A percentile compares a stretch with the other conserved stretches of the same genome.
Evolutionary conservation across 2,888 invertebrate genomes (phyloP).

Genomic region (Lapara coniferarum): DNA sequence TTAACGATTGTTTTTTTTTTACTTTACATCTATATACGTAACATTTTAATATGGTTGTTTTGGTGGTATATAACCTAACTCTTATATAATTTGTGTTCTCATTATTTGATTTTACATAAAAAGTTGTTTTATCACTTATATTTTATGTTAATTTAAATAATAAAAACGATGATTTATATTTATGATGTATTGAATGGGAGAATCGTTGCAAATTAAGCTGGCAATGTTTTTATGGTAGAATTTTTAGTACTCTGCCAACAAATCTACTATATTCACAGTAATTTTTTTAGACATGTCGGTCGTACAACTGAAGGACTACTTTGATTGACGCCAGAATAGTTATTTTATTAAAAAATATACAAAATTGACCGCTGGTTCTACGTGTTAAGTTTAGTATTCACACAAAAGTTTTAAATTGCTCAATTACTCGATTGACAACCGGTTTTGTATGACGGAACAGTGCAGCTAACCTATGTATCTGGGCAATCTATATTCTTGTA

Average conservation of each 20-base stretch:
- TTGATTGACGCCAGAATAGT: constrained; percentile 41
- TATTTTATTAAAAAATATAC: constrained; percentile 30
- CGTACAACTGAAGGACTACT: constrained; percentile 45
- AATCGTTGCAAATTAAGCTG: background rate
- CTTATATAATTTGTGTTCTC: too few species aligned
- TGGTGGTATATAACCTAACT: too few species aligned
- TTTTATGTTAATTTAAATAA: too few species aligned
- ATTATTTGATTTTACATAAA: too few species aligned
- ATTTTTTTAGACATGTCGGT: constrained; percentile 64
- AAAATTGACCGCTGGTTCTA: constrained; percentile 6
- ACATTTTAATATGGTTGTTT: too few species aligned
- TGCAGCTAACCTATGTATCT: constrained; percentile 63
- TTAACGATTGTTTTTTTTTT: background rate
- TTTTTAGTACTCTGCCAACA: background rate
- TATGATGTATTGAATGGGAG: too few species aligned
- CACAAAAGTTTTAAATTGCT: constrained; percentile 35
- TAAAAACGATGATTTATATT: too few species aligned
- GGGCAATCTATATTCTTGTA: constrained; percentile 57
- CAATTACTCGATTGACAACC: constrained; percentile 24
- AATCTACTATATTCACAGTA: too few species aligned
- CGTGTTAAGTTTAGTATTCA: background rate
- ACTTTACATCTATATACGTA: too few species aligned
- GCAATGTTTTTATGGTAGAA: constrained; percentile 10
- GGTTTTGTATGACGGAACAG: constrained; percentile 33
- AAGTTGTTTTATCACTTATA: too few species aligned